Conservation (phyloP, 2,113 vertebrate species). For the Petrocephalus microphthalmus region DNA sequence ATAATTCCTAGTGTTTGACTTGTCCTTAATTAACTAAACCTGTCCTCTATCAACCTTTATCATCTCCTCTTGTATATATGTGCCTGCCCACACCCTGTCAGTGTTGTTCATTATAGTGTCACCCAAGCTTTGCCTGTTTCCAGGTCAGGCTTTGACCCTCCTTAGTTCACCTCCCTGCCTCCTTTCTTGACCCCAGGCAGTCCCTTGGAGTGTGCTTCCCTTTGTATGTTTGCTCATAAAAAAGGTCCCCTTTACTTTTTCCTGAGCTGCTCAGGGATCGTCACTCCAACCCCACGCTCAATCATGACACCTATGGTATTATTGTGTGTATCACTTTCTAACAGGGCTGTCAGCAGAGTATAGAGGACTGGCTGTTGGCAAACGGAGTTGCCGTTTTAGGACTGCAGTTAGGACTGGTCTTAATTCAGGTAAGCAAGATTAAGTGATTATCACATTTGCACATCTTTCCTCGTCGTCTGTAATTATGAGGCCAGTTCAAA, state of each 20-base stretch:
- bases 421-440: constrained; percentile 46
- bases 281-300: background rate
- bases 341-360: constrained; percentile 45
- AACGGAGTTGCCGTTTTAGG: constrained; percentile 41
- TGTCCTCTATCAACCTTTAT: no score
- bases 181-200: background rate
- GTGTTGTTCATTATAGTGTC: no score
- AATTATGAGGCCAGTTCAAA: background rate
- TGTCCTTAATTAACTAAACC: background rate
- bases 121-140: background rate
- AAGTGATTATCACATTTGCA: background rate
- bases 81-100: no score
- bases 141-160: background rate
- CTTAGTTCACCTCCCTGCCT: background rate
- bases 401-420: constrained; percentile 42
- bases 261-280: background rate
- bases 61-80: no score
- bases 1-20: background rate
- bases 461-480: background rate
- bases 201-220: background rate
- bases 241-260: background rate
- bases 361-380: constrained; percentile 43
- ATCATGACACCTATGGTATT: background rate
- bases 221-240: background rate
- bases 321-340: background rate